Percentiles rank a stretch among this genome's conserved stretches.
Evolutionary conservation across 2,888 invertebrate genomes (phyloP).

Genomic region (Eumerus sabulonum): DNA sequence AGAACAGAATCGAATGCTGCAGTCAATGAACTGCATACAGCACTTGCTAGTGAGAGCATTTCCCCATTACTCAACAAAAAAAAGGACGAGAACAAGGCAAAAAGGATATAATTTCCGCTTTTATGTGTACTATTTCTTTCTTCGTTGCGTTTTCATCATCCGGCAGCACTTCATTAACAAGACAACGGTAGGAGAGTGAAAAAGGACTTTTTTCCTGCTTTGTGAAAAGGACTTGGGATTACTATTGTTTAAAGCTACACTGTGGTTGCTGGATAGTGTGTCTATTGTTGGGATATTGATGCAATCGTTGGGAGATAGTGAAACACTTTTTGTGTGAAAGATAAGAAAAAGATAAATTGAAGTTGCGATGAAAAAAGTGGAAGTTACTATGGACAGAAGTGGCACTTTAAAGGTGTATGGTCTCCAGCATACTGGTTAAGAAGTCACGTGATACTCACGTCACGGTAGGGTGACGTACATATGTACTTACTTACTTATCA

Average conservation of each 20-base stretch:
- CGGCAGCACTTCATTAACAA: conserved; percentile 45
- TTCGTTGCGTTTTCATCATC: conserved; percentile 1
- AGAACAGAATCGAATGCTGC: background rate
- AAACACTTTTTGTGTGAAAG: conserved; percentile 12
- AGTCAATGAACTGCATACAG: conserved; percentile 46
- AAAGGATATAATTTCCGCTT: conserved; percentile 37
- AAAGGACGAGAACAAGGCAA: background rate
- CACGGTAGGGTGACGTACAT: too few species aligned
- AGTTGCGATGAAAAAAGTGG: too few species aligned
- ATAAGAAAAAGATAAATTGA: conserved; percentile 2
- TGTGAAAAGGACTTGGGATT: conserved; percentile 25
- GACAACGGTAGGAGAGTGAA: conserved; percentile 39
- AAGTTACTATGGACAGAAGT: too few species aligned
- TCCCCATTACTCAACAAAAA: conserved; percentile 32
- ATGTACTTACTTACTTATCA: too few species aligned
- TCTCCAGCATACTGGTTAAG: too few species aligned
- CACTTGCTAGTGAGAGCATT: background rate
- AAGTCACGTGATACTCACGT: too few species aligned
- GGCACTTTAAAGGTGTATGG: too few species aligned
- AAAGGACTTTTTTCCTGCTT: conserved; percentile 26
- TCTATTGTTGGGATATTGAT: conserved; percentile 52
- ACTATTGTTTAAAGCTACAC: conserved; percentile 24
- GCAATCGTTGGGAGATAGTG: conserved; percentile 9
- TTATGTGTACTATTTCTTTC: conserved; percentile 16
- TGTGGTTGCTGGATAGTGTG: conserved; percentile 41